Percentiles rank a stretch among this genome's conserved stretches.
Conservation (phyloP, 2,888 invertebrate genomes). For the Lycocerus yunnanus region DNA sequence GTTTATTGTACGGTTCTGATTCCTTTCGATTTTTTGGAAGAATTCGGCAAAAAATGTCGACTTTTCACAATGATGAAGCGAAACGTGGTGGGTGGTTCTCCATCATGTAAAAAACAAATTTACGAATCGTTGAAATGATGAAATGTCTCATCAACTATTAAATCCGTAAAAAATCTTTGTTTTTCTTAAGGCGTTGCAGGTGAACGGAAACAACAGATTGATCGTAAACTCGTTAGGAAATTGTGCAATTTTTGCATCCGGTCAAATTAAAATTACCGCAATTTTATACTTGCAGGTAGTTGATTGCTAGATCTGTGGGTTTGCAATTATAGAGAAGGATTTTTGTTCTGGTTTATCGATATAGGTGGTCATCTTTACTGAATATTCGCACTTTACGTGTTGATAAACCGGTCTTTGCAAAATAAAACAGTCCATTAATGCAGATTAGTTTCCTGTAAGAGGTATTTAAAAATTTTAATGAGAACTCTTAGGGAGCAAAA, state of each 20-base stretch:
- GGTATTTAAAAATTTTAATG: neutral
- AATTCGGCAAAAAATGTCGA: neutral
- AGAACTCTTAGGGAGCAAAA: neutral
- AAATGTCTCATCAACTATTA: neutral
- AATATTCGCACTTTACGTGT: neutral
- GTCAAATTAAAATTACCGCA: slow-evolving; percentile 26
- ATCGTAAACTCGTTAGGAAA: slow-evolving; percentile 25
- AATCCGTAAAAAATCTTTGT: neutral
- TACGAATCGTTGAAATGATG: neutral
- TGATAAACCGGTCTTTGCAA: neutral
- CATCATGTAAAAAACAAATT: neutral
- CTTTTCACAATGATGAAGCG: neutral
- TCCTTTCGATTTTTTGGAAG: neutral
- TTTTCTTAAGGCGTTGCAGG: slow-evolving; percentile 13
- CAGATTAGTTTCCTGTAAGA: neutral
- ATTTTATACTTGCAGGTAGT: slow-evolving; percentile 10
- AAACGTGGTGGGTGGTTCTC: neutral
- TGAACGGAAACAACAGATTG: slow-evolving; percentile 36
- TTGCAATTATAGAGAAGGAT: neutral
- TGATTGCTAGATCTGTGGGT: neutral
- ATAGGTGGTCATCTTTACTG: neutral
- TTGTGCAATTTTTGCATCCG: slow-evolving; percentile 30
- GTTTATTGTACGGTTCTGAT: neutral
- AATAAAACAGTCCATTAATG: neutral
- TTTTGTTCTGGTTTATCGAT: neutral